These are phyloP conservation scores for Macrophya annulata DNA, from an alignment of 2,888 invertebrate species.

Conservation along the genomic window DNA sequence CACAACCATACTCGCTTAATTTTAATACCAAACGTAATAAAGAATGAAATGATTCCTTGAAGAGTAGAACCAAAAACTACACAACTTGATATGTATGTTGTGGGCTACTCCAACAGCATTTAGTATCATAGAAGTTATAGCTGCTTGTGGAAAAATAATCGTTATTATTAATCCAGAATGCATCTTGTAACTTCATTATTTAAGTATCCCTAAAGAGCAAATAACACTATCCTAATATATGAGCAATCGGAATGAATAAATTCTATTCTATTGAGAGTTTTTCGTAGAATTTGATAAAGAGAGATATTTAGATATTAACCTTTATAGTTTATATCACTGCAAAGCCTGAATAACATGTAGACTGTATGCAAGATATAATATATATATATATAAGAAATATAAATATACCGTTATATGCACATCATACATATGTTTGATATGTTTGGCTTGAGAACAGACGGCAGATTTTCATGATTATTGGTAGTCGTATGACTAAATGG, in stretches of 20 bases:
- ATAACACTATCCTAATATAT: background rate
- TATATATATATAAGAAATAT: slow-evolving; percentile 3
- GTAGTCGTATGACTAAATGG: background rate
- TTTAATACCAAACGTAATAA: background rate
- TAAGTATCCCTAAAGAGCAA: background rate
- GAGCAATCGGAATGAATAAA: background rate
- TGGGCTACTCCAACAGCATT: background rate
- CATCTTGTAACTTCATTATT: background rate
- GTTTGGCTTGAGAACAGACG: background rate
- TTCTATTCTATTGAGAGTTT: background rate
- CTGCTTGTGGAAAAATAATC: background rate
- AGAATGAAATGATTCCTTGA: background rate
- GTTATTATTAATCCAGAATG: background rate
- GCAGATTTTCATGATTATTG: background rate
- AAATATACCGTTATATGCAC: background rate
- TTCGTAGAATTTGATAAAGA: slow-evolving; percentile 11
- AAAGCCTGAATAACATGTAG: slow-evolving; percentile 25
- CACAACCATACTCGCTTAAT: slow-evolving; percentile 21
- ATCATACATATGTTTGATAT: background rate
- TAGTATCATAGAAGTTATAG: slow-evolving; percentile 20
- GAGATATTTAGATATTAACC: slow-evolving; percentile 52
- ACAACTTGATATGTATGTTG: background rate
- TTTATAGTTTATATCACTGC: slow-evolving; percentile 32
- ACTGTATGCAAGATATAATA: background rate
- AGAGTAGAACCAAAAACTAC: slow-evolving; percentile 16